Base-by-base conservation (phyloP, 1,140 invertebrate species). In the Calephelis virginiensis region DNA sequence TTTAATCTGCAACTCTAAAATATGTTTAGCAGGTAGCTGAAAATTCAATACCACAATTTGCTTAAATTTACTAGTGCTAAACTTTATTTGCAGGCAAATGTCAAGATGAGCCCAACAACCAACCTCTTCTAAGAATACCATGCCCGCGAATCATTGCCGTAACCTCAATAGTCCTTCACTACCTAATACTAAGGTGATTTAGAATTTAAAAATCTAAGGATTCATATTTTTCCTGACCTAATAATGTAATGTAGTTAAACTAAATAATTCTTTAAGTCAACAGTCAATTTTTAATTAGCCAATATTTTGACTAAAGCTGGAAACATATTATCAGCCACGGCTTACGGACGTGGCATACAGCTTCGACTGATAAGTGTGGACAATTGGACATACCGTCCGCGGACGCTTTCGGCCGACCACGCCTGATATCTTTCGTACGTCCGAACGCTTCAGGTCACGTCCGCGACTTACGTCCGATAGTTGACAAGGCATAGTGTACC, bases 171-270 rank as follows among this genome's bases (percentile, higher is more conserved):
- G 77, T 85, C 13, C 50, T 90, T n/a, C 75, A 76, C 47, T 80
- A 75, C 70, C 77, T 84, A 46, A 85, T 84, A 77, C 80, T 78
- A 46, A 89, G 88, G 83, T 90, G 88, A 90, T 88, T 87, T 69
- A 70, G 28, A 64, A 9, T 28, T 37, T 64, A n/a, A 50, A 43
- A 5, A 9, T 17, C 14, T 17, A 37, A 56, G 50, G 50, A 37
- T 37, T 37, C 17, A 17, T 11, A 56, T 56, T 28, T 56, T 56
- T 56, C 50, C 61, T 47, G 45, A 13, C 40, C 38, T 45, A 43
- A 43, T 46, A 12, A 43, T 9, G 13, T 13, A 62, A 43, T 62
- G 40, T 62, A 62, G 61, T 40, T 62, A 45, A 62, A 62, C 61
- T 62, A 43, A 43, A 56, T 56, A 11, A 47, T 62, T 62, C n/a